Conservation (phyloP, 1,140 invertebrate species). For the Odontomachus brunneus region DNA sequence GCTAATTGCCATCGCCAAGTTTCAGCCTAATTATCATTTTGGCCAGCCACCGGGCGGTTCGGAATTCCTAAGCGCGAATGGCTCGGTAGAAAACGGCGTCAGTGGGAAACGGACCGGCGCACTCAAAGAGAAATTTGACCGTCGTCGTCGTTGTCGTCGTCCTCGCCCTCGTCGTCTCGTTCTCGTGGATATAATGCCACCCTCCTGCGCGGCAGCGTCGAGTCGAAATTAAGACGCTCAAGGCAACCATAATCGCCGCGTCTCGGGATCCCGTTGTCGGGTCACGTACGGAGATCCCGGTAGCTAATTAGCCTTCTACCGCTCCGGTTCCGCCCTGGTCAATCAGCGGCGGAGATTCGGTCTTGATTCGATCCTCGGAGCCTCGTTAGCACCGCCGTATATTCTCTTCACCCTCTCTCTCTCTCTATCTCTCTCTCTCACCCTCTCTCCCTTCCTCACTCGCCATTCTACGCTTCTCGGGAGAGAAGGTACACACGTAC, state of each 20-base stretch:
- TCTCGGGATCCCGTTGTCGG: constrained; percentile 74
- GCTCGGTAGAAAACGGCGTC: constrained; percentile 30
- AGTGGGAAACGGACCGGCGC: constrained; percentile 1
- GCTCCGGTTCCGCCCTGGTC: constrained; percentile 71
- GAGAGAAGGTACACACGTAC: constrained; percentile 51
- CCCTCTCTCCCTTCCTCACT: not conserved
- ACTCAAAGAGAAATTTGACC: constrained; percentile 74
- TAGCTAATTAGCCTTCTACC: constrained; percentile 74
- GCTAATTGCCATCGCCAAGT: constrained; percentile 65
- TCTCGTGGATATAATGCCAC: constrained; percentile 41
- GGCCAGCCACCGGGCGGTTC: constrained; percentile 62
- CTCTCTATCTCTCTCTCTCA: not conserved
- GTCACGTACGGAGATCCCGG: constrained; percentile 73
- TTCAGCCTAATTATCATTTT: constrained; percentile 67
- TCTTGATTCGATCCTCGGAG: constrained; percentile 76
- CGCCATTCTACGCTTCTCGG: constrained; percentile 24
- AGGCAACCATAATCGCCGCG: constrained; percentile 73
- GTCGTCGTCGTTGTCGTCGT: constrained; percentile 27
- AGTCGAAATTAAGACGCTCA: constrained; percentile 73
- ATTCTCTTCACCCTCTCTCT: constrained; percentile 39
- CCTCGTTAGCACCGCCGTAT: constrained; percentile 72
- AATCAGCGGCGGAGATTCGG: constrained; percentile 75
- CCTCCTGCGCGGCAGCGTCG: constrained; percentile 1
- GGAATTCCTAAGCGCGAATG: constrained; percentile 62
- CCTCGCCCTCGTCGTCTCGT: constrained; percentile 27